Conservation (phyloP, 2,888 invertebrate species). For the Deroplatys truncata region DNA sequence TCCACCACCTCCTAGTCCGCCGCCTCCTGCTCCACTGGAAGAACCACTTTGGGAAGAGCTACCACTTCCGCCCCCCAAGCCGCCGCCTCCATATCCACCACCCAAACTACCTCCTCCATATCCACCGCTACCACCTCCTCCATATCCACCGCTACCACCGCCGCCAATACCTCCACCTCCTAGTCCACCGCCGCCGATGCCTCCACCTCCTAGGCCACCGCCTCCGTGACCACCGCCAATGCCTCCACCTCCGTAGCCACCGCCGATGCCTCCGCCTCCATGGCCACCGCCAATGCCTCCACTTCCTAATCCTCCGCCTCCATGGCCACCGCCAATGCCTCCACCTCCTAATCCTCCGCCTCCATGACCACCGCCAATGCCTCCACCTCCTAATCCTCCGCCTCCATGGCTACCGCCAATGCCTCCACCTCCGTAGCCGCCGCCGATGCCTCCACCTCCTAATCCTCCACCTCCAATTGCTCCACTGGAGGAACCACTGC, state of each 20-base stretch:
- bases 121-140: background rate
- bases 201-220: background rate
- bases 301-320: background rate
- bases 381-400: background rate
- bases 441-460: background rate
- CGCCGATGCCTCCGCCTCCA: no score
- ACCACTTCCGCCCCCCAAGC: background rate
- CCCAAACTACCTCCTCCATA: background rate
- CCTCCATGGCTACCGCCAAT: background rate
- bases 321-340: background rate
- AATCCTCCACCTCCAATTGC: background rate
- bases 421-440: background rate
- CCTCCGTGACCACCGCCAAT: background rate
- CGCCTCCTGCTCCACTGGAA: background rate
- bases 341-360: no score
- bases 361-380: background rate
- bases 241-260: background rate
- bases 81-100: background rate
- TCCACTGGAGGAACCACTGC: background rate
- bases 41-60: background rate
- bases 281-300: background rate
- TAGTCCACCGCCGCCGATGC: background rate
- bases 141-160: background rate
- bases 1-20: slow-evolving; percentile 32
- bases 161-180: background rate